These are phyloP conservation scores for Tineola bisselliella DNA, from an alignment of 2,888 invertebrate genomes.

Conservation along the genomic window DNA sequence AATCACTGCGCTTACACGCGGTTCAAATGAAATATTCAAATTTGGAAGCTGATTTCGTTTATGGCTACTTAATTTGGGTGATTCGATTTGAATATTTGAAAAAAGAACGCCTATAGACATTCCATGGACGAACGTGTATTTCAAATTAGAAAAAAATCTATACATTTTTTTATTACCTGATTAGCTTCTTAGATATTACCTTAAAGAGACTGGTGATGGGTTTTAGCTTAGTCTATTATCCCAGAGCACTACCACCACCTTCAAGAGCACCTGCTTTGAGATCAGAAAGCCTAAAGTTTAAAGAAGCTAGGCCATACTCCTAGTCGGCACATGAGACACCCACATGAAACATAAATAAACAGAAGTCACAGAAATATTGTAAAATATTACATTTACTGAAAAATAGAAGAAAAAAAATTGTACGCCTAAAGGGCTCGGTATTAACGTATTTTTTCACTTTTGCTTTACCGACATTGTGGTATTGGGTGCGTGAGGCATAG, in stretches of 20 bases:
- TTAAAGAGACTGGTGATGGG: too few species aligned
- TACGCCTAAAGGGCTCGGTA: conserved; percentile 20
- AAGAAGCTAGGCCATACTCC: too few species aligned
- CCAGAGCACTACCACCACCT: too few species aligned
- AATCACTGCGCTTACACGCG: conserved; percentile 51
- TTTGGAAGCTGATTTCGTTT: conserved; percentile 69
- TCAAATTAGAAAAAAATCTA: too few species aligned
- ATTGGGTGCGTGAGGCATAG: conserved; percentile 12
- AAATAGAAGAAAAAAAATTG: conserved; percentile 38
- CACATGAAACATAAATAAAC: too few species aligned
- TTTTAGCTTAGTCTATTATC: too few species aligned
- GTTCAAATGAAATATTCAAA: conserved; percentile 66
- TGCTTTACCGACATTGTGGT: conserved; percentile 25
- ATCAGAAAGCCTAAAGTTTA: too few species aligned
- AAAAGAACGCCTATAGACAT: conserved; percentile 51
- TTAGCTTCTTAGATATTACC: too few species aligned
- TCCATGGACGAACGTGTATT: conserved; percentile 27
- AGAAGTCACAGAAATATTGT: conserved; percentile 38
- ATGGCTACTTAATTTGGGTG: conserved; percentile 69
- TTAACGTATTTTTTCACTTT: conserved; percentile 59
- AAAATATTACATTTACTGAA: conserved; percentile 45
- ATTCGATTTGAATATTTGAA: conserved; percentile 66
- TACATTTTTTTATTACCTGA: too few species aligned
- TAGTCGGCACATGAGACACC: too few species aligned
- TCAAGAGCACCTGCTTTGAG: too few species aligned